Evolutionary conservation across 2,888 invertebrate species (phyloP).

Genomic region (Silvanus unidentatus): DNA sequence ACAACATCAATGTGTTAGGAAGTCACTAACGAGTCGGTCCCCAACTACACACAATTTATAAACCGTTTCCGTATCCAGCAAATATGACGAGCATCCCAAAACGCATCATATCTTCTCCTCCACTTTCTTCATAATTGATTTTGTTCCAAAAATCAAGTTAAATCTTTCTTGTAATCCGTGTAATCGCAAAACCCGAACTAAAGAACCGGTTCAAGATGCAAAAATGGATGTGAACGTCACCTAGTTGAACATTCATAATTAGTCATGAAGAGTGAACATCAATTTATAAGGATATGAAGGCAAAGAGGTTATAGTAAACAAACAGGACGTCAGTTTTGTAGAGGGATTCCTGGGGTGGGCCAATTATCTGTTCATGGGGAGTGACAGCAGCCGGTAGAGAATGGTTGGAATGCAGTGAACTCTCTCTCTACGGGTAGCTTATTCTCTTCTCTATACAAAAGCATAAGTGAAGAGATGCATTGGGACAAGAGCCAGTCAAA

Average conservation of each 20-base stretch:
- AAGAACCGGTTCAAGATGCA: constrained; percentile 12
- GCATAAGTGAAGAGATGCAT: constrained; percentile 31
- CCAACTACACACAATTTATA: constrained; percentile 7
- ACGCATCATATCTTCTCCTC: too few species aligned
- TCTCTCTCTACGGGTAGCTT: constrained; percentile 40
- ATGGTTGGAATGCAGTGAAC: constrained; percentile 39
- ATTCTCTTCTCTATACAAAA: too few species aligned
- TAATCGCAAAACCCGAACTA: not conserved
- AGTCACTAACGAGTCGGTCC: constrained; percentile 44
- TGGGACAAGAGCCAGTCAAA: constrained; percentile 30
- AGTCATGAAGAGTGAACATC: constrained; percentile 20
- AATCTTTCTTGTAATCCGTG: too few species aligned
- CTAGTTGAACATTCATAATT: constrained; percentile 18
- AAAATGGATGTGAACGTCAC: constrained; percentile 24
- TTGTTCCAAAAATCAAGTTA: too few species aligned
- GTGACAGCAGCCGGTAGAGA: constrained; percentile 45
- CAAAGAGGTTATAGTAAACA: constrained; percentile 33
- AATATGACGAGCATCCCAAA: too few species aligned
- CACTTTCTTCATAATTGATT: too few species aligned
- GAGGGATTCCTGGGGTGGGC: constrained; percentile 49
- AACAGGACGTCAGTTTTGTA: constrained; percentile 38
- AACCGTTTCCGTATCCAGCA: too few species aligned
- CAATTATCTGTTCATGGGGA: constrained; percentile 50
- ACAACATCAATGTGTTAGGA: constrained; percentile 46
- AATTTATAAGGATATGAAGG: constrained; percentile 7